Evolutionary conservation across 1,140 invertebrate species (phyloP).

Genomic region (Psilanteris sp.): DNA sequence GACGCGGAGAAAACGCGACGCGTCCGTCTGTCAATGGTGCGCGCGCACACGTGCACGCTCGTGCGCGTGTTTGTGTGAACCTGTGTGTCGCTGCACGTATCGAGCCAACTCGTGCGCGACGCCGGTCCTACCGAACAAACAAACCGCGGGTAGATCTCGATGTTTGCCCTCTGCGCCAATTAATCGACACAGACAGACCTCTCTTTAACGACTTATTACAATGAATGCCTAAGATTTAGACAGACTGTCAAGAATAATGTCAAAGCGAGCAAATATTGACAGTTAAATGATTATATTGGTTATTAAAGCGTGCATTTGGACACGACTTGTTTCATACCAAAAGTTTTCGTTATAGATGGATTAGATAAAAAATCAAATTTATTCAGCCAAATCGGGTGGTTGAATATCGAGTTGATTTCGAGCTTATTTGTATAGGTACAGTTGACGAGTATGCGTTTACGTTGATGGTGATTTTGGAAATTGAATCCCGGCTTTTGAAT

Average conservation of each 20-base stretch:
- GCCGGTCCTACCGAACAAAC: constrained; percentile 70
- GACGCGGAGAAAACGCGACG: background rate
- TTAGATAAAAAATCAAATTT: no score
- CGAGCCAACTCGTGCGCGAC: constrained; percentile 45
- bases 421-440: no score
- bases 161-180: constrained; percentile 75
- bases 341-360: no score
- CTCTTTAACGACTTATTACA: constrained; percentile 30
- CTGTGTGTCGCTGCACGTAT: constrained; percentile 31
- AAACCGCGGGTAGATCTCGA: constrained; percentile 68
- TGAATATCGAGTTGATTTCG: no score
- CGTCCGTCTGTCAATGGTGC: constrained; percentile 15
- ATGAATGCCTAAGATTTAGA: constrained; percentile 23
- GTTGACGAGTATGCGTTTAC: no score
- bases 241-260: constrained; percentile 25
- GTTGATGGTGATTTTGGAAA: no score
- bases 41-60: constrained; percentile 3
- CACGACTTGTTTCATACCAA: no score
- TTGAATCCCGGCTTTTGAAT: no score
- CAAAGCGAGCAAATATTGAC: constrained; percentile 11
- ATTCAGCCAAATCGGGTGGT: no score
- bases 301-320: no score
- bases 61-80: constrained; percentile 15
- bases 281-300: background rate
- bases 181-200: constrained; percentile 66